A percentile compares a stretch with the other conserved stretches of the same genome.
These are phyloP conservation scores for Ambastaia sidthimunki DNA, from an alignment of 2,797 vertebrate species.

Conservation along the genomic window DNA sequence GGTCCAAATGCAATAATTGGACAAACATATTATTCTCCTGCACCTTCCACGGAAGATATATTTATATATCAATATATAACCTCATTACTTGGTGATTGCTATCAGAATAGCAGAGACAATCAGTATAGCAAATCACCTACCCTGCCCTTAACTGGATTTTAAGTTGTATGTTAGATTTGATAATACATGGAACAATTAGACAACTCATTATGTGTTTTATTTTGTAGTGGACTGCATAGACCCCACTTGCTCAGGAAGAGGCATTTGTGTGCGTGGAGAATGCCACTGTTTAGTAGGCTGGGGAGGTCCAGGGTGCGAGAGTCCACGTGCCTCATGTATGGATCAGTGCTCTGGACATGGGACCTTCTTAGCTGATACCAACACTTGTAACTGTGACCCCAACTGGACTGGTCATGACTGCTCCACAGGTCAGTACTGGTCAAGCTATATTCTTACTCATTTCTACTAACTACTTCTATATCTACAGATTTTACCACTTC, in stretches of 20 bases:
- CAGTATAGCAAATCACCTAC: too few species aligned
- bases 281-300: constrained; percentile 97
- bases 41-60: too few species aligned
- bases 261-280: constrained; percentile 93
- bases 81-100: too few species aligned
- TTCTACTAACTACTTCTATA: too few species aligned
- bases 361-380: constrained; percentile 87
- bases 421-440: constrained; percentile 84
- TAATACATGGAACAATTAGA: too few species aligned
- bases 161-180: too few species aligned
- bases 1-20: too few species aligned
- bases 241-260: constrained; percentile 92
- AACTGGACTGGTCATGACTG: constrained; percentile 97
- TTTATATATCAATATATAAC: too few species aligned
- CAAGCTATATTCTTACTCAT: not conserved
- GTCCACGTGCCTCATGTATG: constrained; percentile 91
- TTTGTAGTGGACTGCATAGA: constrained; percentile 95
- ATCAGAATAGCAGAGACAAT: too few species aligned
- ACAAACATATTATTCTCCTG: too few species aligned
- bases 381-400: constrained; percentile 93
- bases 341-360: constrained; percentile 98
- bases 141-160: too few species aligned
- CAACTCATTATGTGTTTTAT: not conserved
- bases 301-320: constrained; percentile 94
- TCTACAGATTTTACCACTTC: not conserved